Conservation (phyloP, 2,888 invertebrate genomes). For the Harpagoxenus sublaevis region DNA sequence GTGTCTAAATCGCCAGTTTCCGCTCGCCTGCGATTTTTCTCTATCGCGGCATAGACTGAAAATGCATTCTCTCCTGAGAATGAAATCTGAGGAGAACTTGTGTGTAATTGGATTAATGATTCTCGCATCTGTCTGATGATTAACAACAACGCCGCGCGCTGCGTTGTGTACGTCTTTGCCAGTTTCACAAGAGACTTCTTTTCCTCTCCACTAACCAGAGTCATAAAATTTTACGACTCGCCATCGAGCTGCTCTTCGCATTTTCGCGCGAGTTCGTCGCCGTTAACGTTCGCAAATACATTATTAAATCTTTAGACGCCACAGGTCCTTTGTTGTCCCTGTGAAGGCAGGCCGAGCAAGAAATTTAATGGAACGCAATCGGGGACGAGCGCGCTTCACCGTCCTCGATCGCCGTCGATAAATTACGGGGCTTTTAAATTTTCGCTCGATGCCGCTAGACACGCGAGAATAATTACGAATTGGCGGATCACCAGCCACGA, state of each 20-base stretch:
- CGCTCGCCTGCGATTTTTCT: slow-evolving; percentile 15
- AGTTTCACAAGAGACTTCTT: slow-evolving; percentile 19
- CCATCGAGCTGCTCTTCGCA: slow-evolving; percentile 35
- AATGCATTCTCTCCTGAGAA: slow-evolving; percentile 5
- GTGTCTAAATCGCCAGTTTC: background rate
- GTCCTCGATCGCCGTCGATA: slow-evolving; percentile 22
- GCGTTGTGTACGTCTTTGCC: slow-evolving; percentile 29
- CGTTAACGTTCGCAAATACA: slow-evolving; percentile 30
- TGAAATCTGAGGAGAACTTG: background rate
- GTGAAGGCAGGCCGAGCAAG: slow-evolving; percentile 18
- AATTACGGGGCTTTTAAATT: slow-evolving; percentile 19
- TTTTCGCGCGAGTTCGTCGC: slow-evolving; percentile 9
- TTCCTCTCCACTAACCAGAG: slow-evolving; percentile 9
- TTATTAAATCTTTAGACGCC: slow-evolving; percentile 43
- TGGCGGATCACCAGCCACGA: background rate
- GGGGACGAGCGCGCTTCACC: background rate
- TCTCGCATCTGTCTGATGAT: slow-evolving; percentile 20
- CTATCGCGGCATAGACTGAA: background rate
- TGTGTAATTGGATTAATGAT: slow-evolving; percentile 38
- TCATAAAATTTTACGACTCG: slow-evolving; percentile 39
- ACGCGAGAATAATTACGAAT: slow-evolving; percentile 37
- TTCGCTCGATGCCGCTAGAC: background rate
- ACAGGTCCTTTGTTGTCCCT: slow-evolving; percentile 20
- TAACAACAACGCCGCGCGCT: slow-evolving; percentile 25
- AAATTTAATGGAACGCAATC: slow-evolving; percentile 34